Evolutionary conservation across 2,888 invertebrate species (phyloP).

Genomic region (Tubulanus polymorphus): DNA sequence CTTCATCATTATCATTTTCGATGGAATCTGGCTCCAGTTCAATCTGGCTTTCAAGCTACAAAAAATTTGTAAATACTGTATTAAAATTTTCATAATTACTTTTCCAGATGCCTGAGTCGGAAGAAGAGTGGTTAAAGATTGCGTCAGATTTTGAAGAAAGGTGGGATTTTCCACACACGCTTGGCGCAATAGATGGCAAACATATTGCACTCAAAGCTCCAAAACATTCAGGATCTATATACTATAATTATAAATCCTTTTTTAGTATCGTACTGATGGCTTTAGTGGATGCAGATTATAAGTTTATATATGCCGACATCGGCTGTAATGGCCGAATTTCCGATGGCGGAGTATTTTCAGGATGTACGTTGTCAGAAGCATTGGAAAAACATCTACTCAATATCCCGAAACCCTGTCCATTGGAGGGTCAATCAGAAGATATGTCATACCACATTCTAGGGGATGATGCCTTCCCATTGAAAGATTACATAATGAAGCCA

Average conservation of each 20-base stretch:
- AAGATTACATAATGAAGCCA: conserved; percentile 8
- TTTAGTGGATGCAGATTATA: conserved; percentile 11
- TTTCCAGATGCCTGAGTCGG: not conserved
- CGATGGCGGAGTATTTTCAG: conserved; percentile 1
- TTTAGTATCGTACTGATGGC: conserved; percentile 14
- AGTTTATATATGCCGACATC: conserved; percentile 12
- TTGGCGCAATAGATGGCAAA: conserved; percentile 12
- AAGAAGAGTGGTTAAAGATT: not conserved
- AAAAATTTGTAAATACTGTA: too few species aligned
- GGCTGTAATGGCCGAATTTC: conserved; percentile 10
- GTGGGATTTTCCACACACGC: conserved; percentile 13
- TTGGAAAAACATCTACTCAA: not conserved
- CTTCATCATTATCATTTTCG: too few species aligned
- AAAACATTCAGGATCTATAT: conserved; percentile 7
- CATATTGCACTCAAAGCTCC: conserved; percentile 7
- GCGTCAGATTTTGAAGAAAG: not conserved
- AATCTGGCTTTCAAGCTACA: too few species aligned
- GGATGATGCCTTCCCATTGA: conserved; percentile 10
- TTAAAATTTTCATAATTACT: too few species aligned
- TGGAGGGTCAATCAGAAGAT: conserved; percentile 4
- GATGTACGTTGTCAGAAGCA: conserved; percentile 2
- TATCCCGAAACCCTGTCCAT: conserved; percentile 1
- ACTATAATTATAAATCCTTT: conserved; percentile 10
- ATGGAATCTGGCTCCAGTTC: too few species aligned
- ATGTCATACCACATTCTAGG: conserved; percentile 10